A percentile compares a stretch with the other conserved stretches of the same genome.
Evolutionary conservation across 2,797 vertebrate species (phyloP).

Genomic region (Moxostoma hubbsi): DNA sequence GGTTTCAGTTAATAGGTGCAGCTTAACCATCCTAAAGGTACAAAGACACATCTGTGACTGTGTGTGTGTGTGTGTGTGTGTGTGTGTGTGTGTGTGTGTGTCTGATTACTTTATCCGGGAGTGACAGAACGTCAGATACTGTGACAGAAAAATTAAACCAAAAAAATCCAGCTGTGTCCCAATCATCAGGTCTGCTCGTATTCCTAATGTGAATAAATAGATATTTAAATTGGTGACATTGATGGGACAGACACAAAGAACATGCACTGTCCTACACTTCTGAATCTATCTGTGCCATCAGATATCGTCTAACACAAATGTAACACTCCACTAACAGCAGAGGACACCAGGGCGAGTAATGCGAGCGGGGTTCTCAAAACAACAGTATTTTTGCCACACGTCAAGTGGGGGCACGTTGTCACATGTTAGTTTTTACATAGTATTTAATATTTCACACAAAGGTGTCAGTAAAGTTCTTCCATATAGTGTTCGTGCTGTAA

Average conservation of each 20-base stretch:
- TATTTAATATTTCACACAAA: no score
- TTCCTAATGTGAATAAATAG: constrained; percentile 24
- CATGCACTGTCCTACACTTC: neutral
- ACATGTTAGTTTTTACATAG: neutral
- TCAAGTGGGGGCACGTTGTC: neutral
- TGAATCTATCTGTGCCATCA: neutral
- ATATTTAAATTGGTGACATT: constrained; percentile 16
- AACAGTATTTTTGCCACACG: no score
- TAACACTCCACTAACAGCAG: neutral
- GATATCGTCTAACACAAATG: neutral
- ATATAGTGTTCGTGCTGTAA: no score
- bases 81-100: constrained; percentile 27
- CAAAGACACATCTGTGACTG: neutral
- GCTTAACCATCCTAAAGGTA: constrained; percentile 31
- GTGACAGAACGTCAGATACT: constrained; percentile 33
- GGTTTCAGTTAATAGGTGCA: constrained; percentile 22
- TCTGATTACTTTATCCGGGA: constrained; percentile 40
- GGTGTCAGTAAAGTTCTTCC: no score
- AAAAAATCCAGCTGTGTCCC: constrained; percentile 6
- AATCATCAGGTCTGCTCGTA: neutral
- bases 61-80: constrained; percentile 28
- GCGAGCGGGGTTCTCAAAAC: no score
- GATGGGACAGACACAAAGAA: neutral
- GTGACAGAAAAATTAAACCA: constrained; percentile 16
- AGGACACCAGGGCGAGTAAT: neutral